A percentile compares a stretch with the other conserved stretches of the same genome.
These are phyloP conservation scores for Anoplophora glabripennis DNA, from an alignment of 1,140 invertebrate species.

Conservation along the genomic window DNA sequence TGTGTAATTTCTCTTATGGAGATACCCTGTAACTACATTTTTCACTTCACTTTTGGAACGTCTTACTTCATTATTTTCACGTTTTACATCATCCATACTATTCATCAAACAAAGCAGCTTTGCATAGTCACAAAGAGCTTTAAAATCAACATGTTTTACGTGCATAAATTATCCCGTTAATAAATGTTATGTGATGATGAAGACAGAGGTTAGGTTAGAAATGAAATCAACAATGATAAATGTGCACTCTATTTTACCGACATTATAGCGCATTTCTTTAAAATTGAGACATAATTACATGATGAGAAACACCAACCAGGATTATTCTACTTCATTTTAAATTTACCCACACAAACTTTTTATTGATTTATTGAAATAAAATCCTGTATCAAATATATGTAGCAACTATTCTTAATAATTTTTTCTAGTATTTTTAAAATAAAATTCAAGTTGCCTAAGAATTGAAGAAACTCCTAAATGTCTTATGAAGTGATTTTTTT, in stretches of 20 bases:
- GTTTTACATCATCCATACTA: constrained; percentile 34
- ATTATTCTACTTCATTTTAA: too few relatives aligned
- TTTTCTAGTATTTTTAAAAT: too few relatives aligned
- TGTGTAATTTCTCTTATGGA: constrained; percentile 42
- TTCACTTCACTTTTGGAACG: constrained; percentile 38
- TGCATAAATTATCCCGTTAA: constrained; percentile 1
- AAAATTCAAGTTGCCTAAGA: too few relatives aligned
- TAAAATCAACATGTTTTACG: neutral
- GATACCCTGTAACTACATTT: constrained; percentile 35
- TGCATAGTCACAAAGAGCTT: neutral
- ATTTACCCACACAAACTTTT: too few relatives aligned
- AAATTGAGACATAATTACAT: neutral
- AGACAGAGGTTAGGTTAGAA: neutral
- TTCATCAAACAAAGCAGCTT: constrained; percentile 1
- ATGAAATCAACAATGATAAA: neutral
- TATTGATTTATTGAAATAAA: too few relatives aligned
- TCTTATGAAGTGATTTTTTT: too few relatives aligned
- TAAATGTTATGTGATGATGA: neutral
- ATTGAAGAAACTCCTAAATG: too few relatives aligned
- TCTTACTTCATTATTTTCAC: constrained; percentile 34
- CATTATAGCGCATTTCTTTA: neutral
- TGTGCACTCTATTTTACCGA: neutral
- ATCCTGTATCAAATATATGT: too few relatives aligned
- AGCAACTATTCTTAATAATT: too few relatives aligned
- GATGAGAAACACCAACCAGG: too few relatives aligned